These are phyloP conservation scores for Vipera latastei DNA, from an alignment of 2,797 vertebrate genomes.

Conservation along the genomic window DNA sequence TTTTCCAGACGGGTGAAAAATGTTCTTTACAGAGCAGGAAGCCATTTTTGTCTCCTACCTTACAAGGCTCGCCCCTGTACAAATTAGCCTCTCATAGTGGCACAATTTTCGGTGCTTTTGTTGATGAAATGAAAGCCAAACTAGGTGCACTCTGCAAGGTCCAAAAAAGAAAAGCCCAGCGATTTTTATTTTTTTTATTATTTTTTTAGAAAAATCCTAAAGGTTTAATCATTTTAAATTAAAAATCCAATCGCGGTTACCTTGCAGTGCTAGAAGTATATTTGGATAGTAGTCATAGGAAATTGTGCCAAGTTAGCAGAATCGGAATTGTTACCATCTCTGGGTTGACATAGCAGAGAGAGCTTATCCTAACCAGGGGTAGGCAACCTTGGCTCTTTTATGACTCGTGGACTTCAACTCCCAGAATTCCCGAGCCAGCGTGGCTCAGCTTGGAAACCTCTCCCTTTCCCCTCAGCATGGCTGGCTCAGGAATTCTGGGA, in stretches of 20 bases:
- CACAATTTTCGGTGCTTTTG: neutral
- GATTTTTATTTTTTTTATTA: no score
- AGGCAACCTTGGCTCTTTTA: no score
- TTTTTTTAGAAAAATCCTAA: neutral
- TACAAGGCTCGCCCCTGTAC: neutral
- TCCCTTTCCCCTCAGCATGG: no score
- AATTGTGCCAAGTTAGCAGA: conserved; percentile 56
- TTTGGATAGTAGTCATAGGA: conserved; percentile 52
- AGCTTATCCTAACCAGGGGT: neutral
- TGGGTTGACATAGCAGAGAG: conserved; percentile 45
- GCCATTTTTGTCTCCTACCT: conserved; percentile 31
- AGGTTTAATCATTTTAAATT: neutral
- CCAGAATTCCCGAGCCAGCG: no score
- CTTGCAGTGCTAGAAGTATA: conserved; percentile 40
- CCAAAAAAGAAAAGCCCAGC: neutral
- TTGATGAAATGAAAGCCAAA: neutral
- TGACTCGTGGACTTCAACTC: no score
- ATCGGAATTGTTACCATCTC: conserved; percentile 51
- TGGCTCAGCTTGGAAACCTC: no score
- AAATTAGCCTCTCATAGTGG: neutral
- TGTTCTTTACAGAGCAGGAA: conserved; percentile 45
- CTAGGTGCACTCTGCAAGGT: neutral
- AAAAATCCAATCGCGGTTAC: neutral
- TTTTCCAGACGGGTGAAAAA: conserved; percentile 24
- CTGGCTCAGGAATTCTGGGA: no score